A percentile compares a stretch with the other conserved stretches of the same genome.
Conservation (phyloP, 2,888 invertebrate species). For the Drosophila bunnanda region DNA sequence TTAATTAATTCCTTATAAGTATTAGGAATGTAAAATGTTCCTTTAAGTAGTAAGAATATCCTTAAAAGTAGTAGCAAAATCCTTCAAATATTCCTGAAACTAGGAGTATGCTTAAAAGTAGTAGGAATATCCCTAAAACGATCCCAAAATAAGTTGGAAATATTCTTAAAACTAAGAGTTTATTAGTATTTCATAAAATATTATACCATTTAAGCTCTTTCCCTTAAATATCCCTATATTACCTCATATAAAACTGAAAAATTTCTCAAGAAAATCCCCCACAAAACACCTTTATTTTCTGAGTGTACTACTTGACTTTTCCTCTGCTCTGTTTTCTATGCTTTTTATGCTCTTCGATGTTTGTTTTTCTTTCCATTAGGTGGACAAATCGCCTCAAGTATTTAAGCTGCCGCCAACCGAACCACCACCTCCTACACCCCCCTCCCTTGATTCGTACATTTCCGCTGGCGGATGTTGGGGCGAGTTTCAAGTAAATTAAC, state of each 20-base stretch:
- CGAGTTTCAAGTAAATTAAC: slow-evolving; percentile 77
- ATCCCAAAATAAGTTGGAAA: neutral
- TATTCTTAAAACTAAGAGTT: neutral
- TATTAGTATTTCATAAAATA: neutral
- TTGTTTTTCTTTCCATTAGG: slow-evolving; percentile 48
- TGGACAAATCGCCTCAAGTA: slow-evolving; percentile 51
- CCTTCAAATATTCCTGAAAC: neutral
- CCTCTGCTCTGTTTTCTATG: neutral
- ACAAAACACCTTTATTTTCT: neutral
- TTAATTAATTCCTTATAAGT: too few relatives aligned
- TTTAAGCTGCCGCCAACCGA: slow-evolving; percentile 24
- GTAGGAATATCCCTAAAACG: too few relatives aligned
- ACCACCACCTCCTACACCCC: neutral
- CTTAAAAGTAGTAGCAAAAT: too few relatives aligned
- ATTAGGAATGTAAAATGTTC: too few relatives aligned
- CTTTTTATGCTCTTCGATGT: slow-evolving; percentile 11
- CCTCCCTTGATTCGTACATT: slow-evolving; percentile 50
- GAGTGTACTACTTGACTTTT: slow-evolving; percentile 6
- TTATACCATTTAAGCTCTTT: neutral
- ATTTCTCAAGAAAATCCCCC: neutral
- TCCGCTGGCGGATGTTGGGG: slow-evolving; percentile 67
- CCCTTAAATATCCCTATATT: neutral
- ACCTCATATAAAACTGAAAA: accelerated
- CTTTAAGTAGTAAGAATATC: too few relatives aligned
- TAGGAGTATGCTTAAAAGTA: neutral